Percentiles rank a stretch among this genome's conserved stretches.
Conservation (phyloP, 1,140 invertebrate genomes). For the Oedothorax gibbosus region DNA sequence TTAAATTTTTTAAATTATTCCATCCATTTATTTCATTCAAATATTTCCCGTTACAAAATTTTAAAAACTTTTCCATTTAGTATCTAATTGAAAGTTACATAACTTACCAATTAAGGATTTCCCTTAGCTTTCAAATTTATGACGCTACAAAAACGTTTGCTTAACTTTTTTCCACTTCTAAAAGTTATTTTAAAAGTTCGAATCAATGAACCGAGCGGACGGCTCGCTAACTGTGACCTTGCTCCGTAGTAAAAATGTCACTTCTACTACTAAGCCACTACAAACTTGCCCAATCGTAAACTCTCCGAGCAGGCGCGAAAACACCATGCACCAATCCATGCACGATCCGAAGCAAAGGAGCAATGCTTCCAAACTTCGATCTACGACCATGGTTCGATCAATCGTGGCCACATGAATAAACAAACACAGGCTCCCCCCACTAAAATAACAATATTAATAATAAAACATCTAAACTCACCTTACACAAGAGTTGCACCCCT, state of each 20-base stretch:
- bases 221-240: slow-evolving; percentile 34
- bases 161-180: background rate
- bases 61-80: no score
- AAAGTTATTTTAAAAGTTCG: background rate
- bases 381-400: no score
- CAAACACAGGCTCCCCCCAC: background rate
- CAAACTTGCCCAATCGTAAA: background rate
- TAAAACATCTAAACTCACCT: slow-evolving; percentile 32
- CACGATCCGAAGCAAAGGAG: no score
- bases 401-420: background rate
- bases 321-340: no score
- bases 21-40: no score
- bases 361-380: no score
- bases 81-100: no score
- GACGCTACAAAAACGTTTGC: background rate
- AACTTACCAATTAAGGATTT: no score
- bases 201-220: background rate
- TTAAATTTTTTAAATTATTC: no score
- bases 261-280: slow-evolving; percentile 25
- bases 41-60: no score
- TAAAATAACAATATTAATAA: slow-evolving; percentile 1
- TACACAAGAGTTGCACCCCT: slow-evolving; percentile 38
- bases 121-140: no score
- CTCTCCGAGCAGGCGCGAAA: no score
- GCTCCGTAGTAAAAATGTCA: slow-evolving; percentile 49